Evolutionary conservation across 1,140 invertebrate species (phyloP).

Genomic region (Lamellibrachia luymesi): DNA sequence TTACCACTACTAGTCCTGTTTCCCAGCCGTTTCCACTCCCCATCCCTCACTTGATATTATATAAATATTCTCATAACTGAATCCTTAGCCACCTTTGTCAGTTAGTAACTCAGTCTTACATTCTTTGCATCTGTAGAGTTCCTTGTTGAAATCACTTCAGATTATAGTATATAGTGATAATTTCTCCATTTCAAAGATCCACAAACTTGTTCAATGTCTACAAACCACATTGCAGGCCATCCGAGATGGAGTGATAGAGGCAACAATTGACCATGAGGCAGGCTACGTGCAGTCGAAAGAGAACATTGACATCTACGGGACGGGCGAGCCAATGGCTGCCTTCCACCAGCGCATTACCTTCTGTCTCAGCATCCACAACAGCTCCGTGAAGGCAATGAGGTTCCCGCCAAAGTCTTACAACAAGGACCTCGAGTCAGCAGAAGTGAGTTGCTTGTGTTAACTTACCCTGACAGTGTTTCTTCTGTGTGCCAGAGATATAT

Average conservation of each 20-base stretch:
- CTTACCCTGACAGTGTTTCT: background rate
- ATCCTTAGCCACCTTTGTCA: too few relatives aligned
- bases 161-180: background rate
- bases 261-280: slow-evolving; percentile 89
- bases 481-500: background rate
- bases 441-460: slow-evolving; percentile 58
- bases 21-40: too few relatives aligned
- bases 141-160: background rate
- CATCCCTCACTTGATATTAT: too few relatives aligned
- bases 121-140: background rate
- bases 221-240: slow-evolving; percentile 71
- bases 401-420: slow-evolving; percentile 99
- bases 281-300: slow-evolving; percentile 97
- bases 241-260: slow-evolving; percentile 97
- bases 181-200: background rate
- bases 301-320: slow-evolving; percentile 95
- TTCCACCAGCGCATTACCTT: slow-evolving; percentile 98
- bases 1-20: too few relatives aligned
- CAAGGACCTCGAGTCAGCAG: slow-evolving; percentile 95
- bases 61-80: too few relatives aligned
- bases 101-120: too few relatives aligned
- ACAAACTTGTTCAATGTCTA: background rate
- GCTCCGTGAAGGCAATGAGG: slow-evolving; percentile 88
- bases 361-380: slow-evolving; percentile 96
- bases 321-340: slow-evolving; percentile 90